A percentile compares a stretch with the other conserved stretches of the same genome.
Evolutionary conservation across 2,113 vertebrate species (phyloP).

Genomic region (Chascanopsetta lugubris): DNA sequence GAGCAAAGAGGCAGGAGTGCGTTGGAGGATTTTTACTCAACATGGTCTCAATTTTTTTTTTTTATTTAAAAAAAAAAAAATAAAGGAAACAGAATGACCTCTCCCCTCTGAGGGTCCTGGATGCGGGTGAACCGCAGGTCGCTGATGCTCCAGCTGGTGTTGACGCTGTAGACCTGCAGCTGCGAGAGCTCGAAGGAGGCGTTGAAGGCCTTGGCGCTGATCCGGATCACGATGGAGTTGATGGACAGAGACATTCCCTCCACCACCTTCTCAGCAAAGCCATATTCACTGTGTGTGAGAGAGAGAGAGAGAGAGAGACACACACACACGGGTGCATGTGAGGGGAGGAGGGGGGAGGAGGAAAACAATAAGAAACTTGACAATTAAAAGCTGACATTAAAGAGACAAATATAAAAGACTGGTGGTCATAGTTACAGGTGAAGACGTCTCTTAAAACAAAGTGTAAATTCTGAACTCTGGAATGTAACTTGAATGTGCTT

Average conservation of each 20-base stretch:
- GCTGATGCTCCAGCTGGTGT: constrained; percentile 91
- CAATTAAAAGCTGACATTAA: constrained; percentile 2
- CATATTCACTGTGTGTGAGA: constrained; percentile 93
- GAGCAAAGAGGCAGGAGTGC: background rate
- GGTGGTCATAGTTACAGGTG: too few relatives aligned
- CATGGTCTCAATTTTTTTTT: background rate
- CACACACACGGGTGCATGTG: background rate
- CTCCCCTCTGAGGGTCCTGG: constrained; percentile 90
- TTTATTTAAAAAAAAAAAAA: too few relatives aligned
- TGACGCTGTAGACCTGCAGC: constrained; percentile 96
- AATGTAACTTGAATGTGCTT: too few relatives aligned
- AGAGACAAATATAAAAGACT: too few relatives aligned
- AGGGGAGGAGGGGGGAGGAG: background rate
- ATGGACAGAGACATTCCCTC: constrained; percentile 97
- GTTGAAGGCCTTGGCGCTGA: constrained; percentile 98
- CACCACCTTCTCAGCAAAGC: constrained; percentile 99
- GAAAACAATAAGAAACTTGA: constrained; percentile 1
- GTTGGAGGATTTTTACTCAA: background rate
- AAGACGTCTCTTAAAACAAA: too few relatives aligned
- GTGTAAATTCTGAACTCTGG: too few relatives aligned
- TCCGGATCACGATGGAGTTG: constrained; percentile 95
- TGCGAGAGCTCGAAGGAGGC: constrained; percentile 98
- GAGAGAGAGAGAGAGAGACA: too few relatives aligned
- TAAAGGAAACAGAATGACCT: constrained; percentile 79
- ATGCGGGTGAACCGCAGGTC: constrained; percentile 94